These are phyloP conservation scores for Rhinophrynus dorsalis DNA, from an alignment of 2,797 vertebrate species.

Conservation along the genomic window DNA sequence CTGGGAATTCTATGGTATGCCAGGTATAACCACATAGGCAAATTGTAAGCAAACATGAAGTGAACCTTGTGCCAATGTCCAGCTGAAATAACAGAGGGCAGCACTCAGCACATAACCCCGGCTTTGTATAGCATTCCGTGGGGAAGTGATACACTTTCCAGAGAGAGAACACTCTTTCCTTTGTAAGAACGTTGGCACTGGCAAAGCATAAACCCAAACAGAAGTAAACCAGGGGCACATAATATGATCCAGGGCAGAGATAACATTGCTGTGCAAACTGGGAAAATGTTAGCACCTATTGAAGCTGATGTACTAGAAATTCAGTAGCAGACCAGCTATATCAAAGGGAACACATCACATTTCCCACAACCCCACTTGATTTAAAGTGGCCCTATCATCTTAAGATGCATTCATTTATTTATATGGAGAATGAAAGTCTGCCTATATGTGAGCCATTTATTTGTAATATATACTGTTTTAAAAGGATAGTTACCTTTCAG, in stretches of 20 bases:
- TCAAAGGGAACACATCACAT: no score
- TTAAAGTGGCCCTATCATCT: no score
- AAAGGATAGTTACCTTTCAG: no score
- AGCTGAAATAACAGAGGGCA: constrained; percentile 30
- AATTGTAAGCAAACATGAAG: neutral
- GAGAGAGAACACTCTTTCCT: constrained; percentile 5
- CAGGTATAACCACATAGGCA: neutral
- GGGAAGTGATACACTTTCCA: neutral
- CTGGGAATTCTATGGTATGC: neutral
- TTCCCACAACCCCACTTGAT: no score
- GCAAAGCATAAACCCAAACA: neutral
- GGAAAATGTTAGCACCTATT: neutral
- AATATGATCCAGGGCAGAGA: neutral
- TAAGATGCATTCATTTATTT: no score
- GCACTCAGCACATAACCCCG: neutral
- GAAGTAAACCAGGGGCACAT: neutral
- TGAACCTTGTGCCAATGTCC: neutral
- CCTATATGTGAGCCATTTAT: no score
- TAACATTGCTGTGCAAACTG: neutral
- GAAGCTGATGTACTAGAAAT: neutral
- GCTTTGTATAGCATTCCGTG: neutral
- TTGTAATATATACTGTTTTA: no score
- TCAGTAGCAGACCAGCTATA: neutral
- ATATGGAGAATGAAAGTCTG: no score
- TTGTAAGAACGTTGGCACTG: constrained; percentile 5